Evolutionary conservation across 2,888 invertebrate species (phyloP), one percentile per base, ranked within the genome.

Genomic region (Pegoplata infirma): DNA sequence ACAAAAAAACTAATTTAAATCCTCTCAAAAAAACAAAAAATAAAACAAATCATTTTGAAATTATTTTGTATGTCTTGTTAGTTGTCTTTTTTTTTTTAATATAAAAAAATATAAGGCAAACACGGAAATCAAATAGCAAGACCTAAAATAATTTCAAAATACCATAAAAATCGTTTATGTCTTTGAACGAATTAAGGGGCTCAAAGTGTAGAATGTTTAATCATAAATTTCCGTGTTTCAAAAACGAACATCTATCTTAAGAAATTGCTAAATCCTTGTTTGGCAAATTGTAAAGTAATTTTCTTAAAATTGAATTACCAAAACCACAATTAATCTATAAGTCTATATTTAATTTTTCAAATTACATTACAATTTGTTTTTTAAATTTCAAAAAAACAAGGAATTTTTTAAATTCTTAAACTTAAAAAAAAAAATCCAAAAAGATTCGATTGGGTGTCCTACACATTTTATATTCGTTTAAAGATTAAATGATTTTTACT

Each of bases 211-310:
- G 28, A 53, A 32, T 46, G 23, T 61, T 71, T 56, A 49, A 71
- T 78, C 75, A 63, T 56, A 36, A n/a, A 63, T 79, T 79, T 79
- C 79, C 79, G 75, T 79, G 75, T 66, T n/a, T 64, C 8, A 21
- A 14, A n/a, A 19, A 23, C 46, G 32, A 28, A 6, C 25, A 25
- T 5, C 21, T 40, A 23, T 28, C 46, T 40, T 1, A 36, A 28
- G 28, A 74, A 36, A 53, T 61, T 46, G 7, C 4, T 5, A 56
- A 58, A 55, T 79, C 61, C 40, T 74, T 66, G 74, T 71, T 71
- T 59, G 56, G 7, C 58, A 61, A 47, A 59, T 21, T 58, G 66
- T 25, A 23, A 36, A 8, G 49, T 79, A 28, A 21, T 53, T 66
- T n/a, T 67, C 19, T 2, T 36, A 63, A 40, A 78, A 78, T 78